Evolutionary conservation across 2,888 invertebrate genomes (phyloP).

Genomic region (Pycnomerus fuliginosus): DNA sequence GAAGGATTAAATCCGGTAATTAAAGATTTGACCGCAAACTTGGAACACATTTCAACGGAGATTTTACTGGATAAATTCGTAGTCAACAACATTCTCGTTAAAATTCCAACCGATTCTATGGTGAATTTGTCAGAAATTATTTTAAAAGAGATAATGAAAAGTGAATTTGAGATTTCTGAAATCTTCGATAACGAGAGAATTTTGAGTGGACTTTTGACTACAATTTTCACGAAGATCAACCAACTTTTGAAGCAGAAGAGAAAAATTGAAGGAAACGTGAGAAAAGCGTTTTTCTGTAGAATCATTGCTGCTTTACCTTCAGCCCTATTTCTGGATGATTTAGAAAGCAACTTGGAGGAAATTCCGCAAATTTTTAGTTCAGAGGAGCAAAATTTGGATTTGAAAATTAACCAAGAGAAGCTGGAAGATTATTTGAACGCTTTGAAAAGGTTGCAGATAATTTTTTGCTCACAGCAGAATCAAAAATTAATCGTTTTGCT

Average conservation of each 20-base stretch:
- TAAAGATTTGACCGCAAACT: conserved; percentile 30
- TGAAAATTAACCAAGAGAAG: conserved; percentile 27
- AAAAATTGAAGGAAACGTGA: conserved; percentile 29
- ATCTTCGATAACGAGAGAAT: conserved; percentile 26
- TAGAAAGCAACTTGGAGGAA: conserved; percentile 2
- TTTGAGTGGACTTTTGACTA: conserved; percentile 32
- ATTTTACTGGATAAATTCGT: conserved; percentile 42
- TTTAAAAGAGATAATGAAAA: conserved; percentile 19
- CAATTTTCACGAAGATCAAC: conserved; percentile 39
- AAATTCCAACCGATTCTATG: conserved; percentile 34
- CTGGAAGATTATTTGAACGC: conserved; percentile 32
- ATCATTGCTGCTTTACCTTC: conserved; percentile 31
- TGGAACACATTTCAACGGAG: conserved; percentile 40
- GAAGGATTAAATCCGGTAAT: conserved; percentile 36
- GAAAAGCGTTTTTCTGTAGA: conserved; percentile 29
- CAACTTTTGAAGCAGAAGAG: conserved; percentile 40
- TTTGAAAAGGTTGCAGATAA: conserved; percentile 38
- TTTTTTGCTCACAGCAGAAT: conserved; percentile 32
- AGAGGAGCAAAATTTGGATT: conserved; percentile 6
- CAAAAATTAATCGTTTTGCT: conserved; percentile 39
- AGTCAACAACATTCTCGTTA: conserved; percentile 36
- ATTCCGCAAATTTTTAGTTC: conserved; percentile 1
- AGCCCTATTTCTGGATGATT: conserved; percentile 24
- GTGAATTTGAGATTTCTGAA: conserved; percentile 14
- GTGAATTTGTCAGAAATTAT: conserved; percentile 29